Evolutionary conservation across 2,113 vertebrate genomes (phyloP), one percentile per base, ranked within the genome.

Genomic region (Hymenochirus boettgeri): DNA sequence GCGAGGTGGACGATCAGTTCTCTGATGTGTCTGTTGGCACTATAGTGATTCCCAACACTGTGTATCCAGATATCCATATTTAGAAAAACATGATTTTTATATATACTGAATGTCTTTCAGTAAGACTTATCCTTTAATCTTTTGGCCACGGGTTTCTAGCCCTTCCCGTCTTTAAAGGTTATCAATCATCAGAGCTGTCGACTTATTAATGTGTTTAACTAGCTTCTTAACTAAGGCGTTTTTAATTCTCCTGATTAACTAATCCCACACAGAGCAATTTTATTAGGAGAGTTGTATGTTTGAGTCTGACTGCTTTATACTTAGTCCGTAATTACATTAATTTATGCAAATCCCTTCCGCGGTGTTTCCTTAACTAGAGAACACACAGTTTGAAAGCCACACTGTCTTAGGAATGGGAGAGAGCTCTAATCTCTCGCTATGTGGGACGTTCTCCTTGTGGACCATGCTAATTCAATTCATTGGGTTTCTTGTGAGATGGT

Each of bases 241-340:
- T 57, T 65, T 65, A 65, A 65, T 65, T 56, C 54, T 57, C 26
- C 53, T 55, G 52, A 57, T 65, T 65, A 65, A 55, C 52, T 25
- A 65, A 65, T 57, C 53, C 62, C 62, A 18, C 39, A 33, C 56
- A 53, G 62, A 65, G 53, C 53, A 33, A 10, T 57, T 65, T 57
- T 57, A 65, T 65, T 65, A 65, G 26, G 10, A 23, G 23, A 45
- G 25, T 56, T 7, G 15, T 29, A 54, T 31, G 52, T 65, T 65
- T 25, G 18, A 33, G 62, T 18, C 62, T 31, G 62, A 8, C 53
- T 57, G 53, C 62, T 65, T 65, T 57, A 24, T 48, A 48, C 39
- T 65, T 47, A 65, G 47, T 65, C 62, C 48, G 52, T 65, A 65
- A 65, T 65, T 65, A 57, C 62, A 65, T 57, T 65, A 56, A 57